A percentile compares a stretch with the other conserved stretches of the same genome.
Evolutionary conservation across 2,888 invertebrate genomes (phyloP).

Genomic region (Thymelicus acteon): DNA sequence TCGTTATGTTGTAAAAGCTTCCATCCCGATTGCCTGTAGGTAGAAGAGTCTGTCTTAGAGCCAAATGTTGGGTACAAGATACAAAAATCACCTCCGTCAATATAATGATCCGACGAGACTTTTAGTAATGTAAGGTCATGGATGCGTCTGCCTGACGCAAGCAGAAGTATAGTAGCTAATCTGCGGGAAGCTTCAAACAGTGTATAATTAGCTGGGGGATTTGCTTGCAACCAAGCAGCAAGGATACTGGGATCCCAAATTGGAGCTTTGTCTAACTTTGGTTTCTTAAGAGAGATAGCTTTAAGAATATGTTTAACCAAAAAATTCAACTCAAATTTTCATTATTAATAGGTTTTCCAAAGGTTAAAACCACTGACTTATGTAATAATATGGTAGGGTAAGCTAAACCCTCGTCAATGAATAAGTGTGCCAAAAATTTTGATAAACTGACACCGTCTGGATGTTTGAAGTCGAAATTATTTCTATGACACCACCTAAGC

Average conservation of each 20-base stretch:
- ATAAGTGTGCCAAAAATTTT: slow-evolving; percentile 22
- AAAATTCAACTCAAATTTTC: slow-evolving; percentile 22
- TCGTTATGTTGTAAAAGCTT: slow-evolving; percentile 17
- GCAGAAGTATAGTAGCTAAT: slow-evolving; percentile 30
- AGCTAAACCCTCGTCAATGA: slow-evolving; percentile 27
- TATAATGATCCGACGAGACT: neutral
- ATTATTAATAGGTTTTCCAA: slow-evolving; percentile 5
- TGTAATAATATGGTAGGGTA: slow-evolving; percentile 29
- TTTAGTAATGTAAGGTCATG: slow-evolving; percentile 38
- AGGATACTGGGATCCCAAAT: slow-evolving; percentile 36
- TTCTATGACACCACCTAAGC: slow-evolving; percentile 9
- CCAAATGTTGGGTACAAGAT: slow-evolving; percentile 37
- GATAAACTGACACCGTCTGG: slow-evolving; percentile 19
- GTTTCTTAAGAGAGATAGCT: slow-evolving; percentile 33
- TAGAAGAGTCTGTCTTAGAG: slow-evolving; percentile 38
- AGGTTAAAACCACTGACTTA: slow-evolving; percentile 39
- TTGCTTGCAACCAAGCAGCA: slow-evolving; percentile 18
- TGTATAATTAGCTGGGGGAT: neutral
- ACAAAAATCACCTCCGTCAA: neutral
- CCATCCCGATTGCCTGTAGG: slow-evolving; percentile 36
- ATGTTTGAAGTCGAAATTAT: neutral
- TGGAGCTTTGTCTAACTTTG: slow-evolving; percentile 14
- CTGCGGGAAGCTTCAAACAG: slow-evolving; percentile 36
- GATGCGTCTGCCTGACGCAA: slow-evolving; percentile 37
- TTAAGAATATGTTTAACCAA: slow-evolving; percentile 39